Percentiles rank a stretch among this genome's conserved stretches.
phyloP scores from a whole-genome alignment of 2,113 vertebrate genomes.

The Bubalus kerabau region DNA sequence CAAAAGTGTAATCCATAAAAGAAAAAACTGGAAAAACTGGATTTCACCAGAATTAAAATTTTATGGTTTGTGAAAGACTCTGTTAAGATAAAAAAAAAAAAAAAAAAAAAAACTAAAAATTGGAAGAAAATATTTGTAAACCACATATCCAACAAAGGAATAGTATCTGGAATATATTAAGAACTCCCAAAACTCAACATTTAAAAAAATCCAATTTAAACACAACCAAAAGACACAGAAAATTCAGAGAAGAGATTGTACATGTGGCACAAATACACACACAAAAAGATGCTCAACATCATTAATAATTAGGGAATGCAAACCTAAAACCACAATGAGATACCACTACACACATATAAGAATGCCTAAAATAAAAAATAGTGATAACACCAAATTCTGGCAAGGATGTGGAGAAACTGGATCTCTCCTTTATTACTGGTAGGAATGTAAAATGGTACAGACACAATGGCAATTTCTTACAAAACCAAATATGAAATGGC shows the following conservation, averaged over 20 bases:
- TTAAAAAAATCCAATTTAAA: background rate
- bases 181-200: background rate
- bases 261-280: background rate
- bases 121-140: background rate
- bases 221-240: background rate
- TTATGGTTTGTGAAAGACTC: background rate
- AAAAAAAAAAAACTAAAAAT: background rate
- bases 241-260: background rate
- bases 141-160: background rate
- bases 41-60: background rate
- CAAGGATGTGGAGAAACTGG: background rate
- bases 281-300: background rate
- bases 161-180: background rate
- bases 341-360: background rate
- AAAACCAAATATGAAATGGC: background rate
- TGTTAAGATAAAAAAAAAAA: background rate
- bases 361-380: background rate
- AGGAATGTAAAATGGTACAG: background rate
- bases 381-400: background rate
- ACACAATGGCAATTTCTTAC: background rate
- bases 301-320: background rate
- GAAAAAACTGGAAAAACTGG: background rate
- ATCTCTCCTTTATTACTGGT: background rate
- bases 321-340: background rate
- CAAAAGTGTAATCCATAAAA: background rate